These are phyloP conservation scores for Thymelicus lineola DNA, from an alignment of 2,888 invertebrate species.

Conservation along the genomic window DNA sequence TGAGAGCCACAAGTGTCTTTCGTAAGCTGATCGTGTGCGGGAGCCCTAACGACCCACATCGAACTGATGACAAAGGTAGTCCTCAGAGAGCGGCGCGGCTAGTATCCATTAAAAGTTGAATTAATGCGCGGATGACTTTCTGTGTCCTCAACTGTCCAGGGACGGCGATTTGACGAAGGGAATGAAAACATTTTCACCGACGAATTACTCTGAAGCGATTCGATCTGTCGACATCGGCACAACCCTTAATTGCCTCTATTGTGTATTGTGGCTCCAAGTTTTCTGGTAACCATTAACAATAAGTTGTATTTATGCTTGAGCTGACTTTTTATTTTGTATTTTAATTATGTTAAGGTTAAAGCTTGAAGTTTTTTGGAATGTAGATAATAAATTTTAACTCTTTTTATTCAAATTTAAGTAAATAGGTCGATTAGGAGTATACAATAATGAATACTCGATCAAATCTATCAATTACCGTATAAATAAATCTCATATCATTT, in stretches of 20 bases:
- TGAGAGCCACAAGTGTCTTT: background rate
- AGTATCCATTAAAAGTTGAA: slow-evolving; percentile 75
- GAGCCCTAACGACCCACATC: slow-evolving; percentile 55
- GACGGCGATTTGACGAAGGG: slow-evolving; percentile 25
- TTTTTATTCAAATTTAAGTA: no score
- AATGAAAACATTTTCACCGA: slow-evolving; percentile 12
- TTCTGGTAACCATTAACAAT: background rate
- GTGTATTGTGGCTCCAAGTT: background rate
- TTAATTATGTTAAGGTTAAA: no score
- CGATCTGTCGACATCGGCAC: slow-evolving; percentile 9
- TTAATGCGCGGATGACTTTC: slow-evolving; percentile 55
- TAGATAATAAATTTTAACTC: no score
- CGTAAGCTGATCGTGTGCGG: background rate
- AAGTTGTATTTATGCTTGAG: background rate
- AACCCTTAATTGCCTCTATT: slow-evolving; percentile 29
- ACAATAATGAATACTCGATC: no score
- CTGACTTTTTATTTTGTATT: background rate
- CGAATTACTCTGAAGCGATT: slow-evolving; percentile 16
- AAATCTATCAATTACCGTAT: no score
- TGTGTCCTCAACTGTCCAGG: slow-evolving; percentile 14
- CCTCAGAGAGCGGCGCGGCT: slow-evolving; percentile 53
- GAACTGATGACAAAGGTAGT: slow-evolving; percentile 64
- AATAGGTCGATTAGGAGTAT: no score
- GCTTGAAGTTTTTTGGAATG: no score
- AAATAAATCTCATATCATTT: background rate